Conservation (phyloP, 2,888 invertebrate genomes). For the Campoplex nolae region DNA sequence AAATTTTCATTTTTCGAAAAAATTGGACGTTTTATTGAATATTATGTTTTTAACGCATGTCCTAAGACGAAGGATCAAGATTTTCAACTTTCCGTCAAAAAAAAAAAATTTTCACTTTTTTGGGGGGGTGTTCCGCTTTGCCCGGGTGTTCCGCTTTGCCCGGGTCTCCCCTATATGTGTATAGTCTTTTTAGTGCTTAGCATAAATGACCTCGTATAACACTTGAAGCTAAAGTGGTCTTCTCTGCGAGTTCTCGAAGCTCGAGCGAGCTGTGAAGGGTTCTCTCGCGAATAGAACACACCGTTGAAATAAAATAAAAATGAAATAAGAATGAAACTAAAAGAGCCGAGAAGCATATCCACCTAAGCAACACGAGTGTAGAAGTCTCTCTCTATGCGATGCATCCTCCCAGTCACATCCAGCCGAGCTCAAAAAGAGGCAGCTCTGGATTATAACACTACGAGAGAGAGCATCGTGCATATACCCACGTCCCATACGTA, state of each 20-base stretch:
- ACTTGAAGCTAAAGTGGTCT: conserved; percentile 61
- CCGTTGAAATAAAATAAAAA: not conserved
- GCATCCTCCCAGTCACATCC: conserved; percentile 39
- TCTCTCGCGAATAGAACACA: conserved; percentile 25
- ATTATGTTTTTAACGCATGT: too few relatives aligned
- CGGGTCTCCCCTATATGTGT: too few relatives aligned
- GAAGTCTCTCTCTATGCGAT: not conserved
- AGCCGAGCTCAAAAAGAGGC: conserved; percentile 44
- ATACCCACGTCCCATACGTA: not conserved
- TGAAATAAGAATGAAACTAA: conserved; percentile 1
- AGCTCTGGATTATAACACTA: conserved; percentile 18
- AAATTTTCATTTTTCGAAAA: too few relatives aligned
- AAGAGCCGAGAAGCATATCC: conserved; percentile 28
- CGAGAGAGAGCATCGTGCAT: not conserved
- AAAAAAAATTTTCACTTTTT: too few relatives aligned
- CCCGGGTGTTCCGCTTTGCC: too few relatives aligned
- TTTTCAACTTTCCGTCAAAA: too few relatives aligned
- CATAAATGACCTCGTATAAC: conserved; percentile 61
- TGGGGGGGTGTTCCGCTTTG: too few relatives aligned
- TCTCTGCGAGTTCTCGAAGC: conserved; percentile 40
- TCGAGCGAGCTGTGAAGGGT: conserved; percentile 20
- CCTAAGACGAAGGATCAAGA: too few relatives aligned
- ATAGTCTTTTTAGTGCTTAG: conserved; percentile 40
- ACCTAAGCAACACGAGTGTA: conserved; percentile 34
- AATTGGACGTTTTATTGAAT: too few relatives aligned